A percentile compares a stretch with the other conserved stretches of the same genome.
Conservation (phyloP, 2,888 invertebrate genomes). For the Aelia acuminata region DNA sequence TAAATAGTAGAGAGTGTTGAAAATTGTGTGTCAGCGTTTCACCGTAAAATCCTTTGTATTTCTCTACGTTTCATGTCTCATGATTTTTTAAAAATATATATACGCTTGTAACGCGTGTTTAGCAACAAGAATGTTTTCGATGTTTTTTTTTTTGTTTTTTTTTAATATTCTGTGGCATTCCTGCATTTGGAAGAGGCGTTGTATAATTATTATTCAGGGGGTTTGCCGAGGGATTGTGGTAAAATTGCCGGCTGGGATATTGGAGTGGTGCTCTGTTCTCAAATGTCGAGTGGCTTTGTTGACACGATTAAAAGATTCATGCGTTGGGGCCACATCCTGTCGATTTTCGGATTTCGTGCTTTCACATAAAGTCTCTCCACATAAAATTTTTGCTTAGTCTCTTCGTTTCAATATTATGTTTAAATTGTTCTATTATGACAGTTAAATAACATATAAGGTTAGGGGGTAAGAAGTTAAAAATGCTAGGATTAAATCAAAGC, state of each 20-base stretch:
- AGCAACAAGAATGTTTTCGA: background rate
- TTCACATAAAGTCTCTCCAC: no score
- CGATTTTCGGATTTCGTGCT: background rate
- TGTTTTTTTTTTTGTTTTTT: background rate
- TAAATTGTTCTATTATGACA: no score
- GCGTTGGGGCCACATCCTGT: background rate
- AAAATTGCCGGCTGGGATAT: background rate
- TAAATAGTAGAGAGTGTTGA: background rate
- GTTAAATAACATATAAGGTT: no score
- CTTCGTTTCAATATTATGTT: no score
- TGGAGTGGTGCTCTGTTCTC: background rate
- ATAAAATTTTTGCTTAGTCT: no score
- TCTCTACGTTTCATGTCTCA: background rate
- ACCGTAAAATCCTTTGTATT: background rate
- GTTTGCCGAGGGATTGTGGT: background rate
- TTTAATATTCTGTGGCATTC: background rate
- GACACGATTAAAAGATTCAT: constrained; percentile 38
- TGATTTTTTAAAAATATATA: background rate
- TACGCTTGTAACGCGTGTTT: background rate
- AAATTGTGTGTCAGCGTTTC: background rate
- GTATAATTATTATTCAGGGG: background rate
- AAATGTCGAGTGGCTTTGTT: constrained; percentile 25
- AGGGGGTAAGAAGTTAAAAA: no score
- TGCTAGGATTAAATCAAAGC: no score
- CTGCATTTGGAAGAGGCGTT: background rate